These are phyloP conservation scores for Conus betulinus DNA, from an alignment of 1,140 invertebrate species.

Conservation along the genomic window DNA sequence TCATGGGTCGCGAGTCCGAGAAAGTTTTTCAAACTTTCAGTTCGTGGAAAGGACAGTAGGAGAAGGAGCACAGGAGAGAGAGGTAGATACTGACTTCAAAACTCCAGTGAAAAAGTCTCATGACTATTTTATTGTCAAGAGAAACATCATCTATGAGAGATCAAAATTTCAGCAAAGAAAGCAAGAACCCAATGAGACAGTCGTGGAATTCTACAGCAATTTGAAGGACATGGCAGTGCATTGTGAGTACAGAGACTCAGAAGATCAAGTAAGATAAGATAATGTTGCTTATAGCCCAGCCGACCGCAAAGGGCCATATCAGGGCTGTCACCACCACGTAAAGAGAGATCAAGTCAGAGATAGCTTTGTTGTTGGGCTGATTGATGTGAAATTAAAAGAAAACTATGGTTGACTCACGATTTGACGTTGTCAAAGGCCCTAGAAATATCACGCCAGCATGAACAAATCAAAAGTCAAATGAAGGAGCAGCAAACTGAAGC, in stretches of 20 bases:
- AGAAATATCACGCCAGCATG: not conserved
- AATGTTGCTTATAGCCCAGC: too few relatives aligned
- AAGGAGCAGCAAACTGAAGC: not conserved
- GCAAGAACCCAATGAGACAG: not conserved
- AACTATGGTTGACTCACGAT: not conserved
- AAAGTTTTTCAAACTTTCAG: too few relatives aligned
- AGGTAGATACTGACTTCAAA: too few relatives aligned
- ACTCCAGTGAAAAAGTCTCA: not conserved
- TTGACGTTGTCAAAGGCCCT: not conserved
- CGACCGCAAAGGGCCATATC: too few relatives aligned
- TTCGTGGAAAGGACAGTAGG: too few relatives aligned
- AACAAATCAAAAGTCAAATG: not conserved
- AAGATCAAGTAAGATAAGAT: not conserved
- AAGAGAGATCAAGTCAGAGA: not conserved
- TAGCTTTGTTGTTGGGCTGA: not conserved
- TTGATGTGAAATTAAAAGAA: not conserved
- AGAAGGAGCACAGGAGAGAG: too few relatives aligned
- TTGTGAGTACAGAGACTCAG: not conserved
- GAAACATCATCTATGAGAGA: not conserved
- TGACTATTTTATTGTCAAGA: not conserved
- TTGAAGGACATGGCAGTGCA: not conserved
- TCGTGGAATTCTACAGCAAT: not conserved
- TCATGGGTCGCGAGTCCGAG: too few relatives aligned
- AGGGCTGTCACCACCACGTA: too few relatives aligned
- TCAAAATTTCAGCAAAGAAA: not conserved